phyloP scores from a whole-genome alignment of 2,888 invertebrate genomes.

The Tachystola acroxantha region DNA sequence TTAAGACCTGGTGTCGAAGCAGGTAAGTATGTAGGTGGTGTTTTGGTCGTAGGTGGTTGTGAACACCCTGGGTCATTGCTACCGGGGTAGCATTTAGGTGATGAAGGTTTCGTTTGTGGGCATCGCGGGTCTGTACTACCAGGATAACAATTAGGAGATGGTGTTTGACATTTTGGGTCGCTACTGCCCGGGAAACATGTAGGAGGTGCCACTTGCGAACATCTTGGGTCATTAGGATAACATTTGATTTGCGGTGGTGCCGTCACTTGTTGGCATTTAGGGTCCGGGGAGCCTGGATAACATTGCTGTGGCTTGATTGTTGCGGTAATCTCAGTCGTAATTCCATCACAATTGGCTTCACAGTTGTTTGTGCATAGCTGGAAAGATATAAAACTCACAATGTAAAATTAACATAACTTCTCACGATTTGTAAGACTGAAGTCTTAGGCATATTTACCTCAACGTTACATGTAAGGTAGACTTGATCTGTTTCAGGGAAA shows the following conservation, averaged over 20 bases:
- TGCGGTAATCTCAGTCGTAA: constrained; percentile 48
- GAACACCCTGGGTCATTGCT: constrained; percentile 28
- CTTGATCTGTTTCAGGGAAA: constrained; percentile 85
- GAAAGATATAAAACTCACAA: constrained; percentile 15
- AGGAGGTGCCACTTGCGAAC: constrained; percentile 26
- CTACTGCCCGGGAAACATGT: constrained; percentile 41
- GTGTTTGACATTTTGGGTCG: constrained; percentile 37
- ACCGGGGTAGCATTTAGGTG: constrained; percentile 25
- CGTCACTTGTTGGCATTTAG: constrained; percentile 31
- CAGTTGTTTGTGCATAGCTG: constrained; percentile 64
- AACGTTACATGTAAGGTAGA: constrained; percentile 85
- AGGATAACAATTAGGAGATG: constrained; percentile 27
- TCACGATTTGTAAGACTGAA: too few species aligned
- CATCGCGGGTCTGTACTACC: constrained; percentile 28
- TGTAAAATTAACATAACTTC: neutral
- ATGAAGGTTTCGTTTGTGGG: constrained; percentile 23
- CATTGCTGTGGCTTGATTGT: constrained; percentile 42
- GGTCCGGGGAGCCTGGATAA: constrained; percentile 35
- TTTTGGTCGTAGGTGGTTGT: constrained; percentile 17
- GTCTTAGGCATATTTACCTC: constrained; percentile 73
- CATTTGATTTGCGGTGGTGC: constrained; percentile 29
- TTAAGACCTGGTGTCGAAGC: constrained; percentile 18
- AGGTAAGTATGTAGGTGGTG: constrained; percentile 23
- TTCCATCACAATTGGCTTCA: constrained; percentile 50
- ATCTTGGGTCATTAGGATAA: constrained; percentile 31